Evolutionary conservation across 1,140 invertebrate genomes (phyloP).

Genomic region (Rhyzopertha dominica): DNA sequence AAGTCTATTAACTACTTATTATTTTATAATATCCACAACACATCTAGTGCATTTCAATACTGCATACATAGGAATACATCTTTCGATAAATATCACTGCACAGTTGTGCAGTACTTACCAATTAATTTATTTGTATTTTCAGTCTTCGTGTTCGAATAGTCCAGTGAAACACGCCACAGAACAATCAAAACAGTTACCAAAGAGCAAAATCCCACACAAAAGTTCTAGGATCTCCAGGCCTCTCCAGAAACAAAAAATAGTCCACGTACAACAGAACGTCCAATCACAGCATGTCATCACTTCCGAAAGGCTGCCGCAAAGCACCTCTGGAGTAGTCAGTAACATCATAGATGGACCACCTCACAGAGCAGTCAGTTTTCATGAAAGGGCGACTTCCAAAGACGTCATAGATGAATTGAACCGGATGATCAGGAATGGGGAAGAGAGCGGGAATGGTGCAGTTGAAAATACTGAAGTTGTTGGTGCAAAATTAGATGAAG

Average conservation of each 20-base stretch:
- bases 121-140: too few species aligned
- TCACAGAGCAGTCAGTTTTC: slow-evolving; percentile 56
- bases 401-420: slow-evolving; percentile 73
- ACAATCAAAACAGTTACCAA: slow-evolving; percentile 35
- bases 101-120: too few species aligned
- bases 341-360: slow-evolving; percentile 47
- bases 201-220: slow-evolving; percentile 41
- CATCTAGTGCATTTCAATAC: too few species aligned
- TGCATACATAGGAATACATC: too few species aligned
- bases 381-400: slow-evolving; percentile 66
- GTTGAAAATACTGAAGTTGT: slow-evolving; percentile 42
- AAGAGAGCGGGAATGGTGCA: slow-evolving; percentile 41
- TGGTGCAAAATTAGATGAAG: slow-evolving; percentile 51
- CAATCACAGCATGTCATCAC: slow-evolving; percentile 34
- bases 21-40: too few species aligned
- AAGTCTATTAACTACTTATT: too few species aligned
- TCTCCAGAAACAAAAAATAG: slow-evolving; percentile 29
- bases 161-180: slow-evolving; percentile 23
- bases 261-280: slow-evolving; percentile 26
- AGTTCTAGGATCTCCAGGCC: slow-evolving; percentile 32
- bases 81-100: too few species aligned
- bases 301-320: slow-evolving; percentile 36
- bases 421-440: slow-evolving; percentile 62
- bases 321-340: slow-evolving; percentile 37
- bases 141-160: too few species aligned